phyloP scores from a whole-genome alignment of 1,140 invertebrate genomes.

The Dreissena rostriformis region DNA sequence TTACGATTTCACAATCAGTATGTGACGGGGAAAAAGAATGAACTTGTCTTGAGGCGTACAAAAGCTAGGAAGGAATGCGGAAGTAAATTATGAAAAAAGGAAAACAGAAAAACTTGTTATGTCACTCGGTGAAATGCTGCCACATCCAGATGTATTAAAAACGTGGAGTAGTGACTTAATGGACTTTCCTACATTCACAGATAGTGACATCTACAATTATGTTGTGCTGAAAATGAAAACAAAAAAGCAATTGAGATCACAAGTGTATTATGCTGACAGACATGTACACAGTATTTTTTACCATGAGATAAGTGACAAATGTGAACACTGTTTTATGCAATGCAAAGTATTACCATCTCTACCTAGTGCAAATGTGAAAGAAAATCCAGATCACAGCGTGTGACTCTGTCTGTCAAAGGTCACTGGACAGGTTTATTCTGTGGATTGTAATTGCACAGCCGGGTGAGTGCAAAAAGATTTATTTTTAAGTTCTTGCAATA shows the following conservation, averaged over 20 bases:
- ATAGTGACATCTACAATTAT: slow-evolving; percentile 54
- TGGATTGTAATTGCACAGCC: slow-evolving; percentile 45
- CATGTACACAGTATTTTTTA: slow-evolving; percentile 36
- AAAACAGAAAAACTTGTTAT: slow-evolving; percentile 18
- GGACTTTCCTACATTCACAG: slow-evolving; percentile 33
- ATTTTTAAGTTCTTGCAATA: neutral
- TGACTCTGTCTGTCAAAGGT: slow-evolving; percentile 40
- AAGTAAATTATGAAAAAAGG: neutral
- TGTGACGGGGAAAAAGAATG: neutral
- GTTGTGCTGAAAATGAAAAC: slow-evolving; percentile 46
- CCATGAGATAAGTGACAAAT: neutral
- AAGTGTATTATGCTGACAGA: slow-evolving; percentile 47
- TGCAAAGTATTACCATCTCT: slow-evolving; percentile 51
- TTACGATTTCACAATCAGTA: neutral
- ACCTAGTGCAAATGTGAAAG: slow-evolving; percentile 34
- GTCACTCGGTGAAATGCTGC: slow-evolving; percentile 43
- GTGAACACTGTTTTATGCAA: slow-evolving; percentile 35
- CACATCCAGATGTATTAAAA: slow-evolving; percentile 15
- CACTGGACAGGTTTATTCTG: slow-evolving; percentile 36
- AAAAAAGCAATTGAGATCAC: slow-evolving; percentile 31
- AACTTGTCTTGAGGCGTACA: neutral
- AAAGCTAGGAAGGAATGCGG: neutral
- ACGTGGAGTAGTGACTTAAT: slow-evolving; percentile 22
- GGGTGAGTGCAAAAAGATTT: slow-evolving; percentile 19
- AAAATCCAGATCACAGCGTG: slow-evolving; percentile 25